Conservation (phyloP, 1,140 invertebrate genomes). For the Papilio dardanus region DNA sequence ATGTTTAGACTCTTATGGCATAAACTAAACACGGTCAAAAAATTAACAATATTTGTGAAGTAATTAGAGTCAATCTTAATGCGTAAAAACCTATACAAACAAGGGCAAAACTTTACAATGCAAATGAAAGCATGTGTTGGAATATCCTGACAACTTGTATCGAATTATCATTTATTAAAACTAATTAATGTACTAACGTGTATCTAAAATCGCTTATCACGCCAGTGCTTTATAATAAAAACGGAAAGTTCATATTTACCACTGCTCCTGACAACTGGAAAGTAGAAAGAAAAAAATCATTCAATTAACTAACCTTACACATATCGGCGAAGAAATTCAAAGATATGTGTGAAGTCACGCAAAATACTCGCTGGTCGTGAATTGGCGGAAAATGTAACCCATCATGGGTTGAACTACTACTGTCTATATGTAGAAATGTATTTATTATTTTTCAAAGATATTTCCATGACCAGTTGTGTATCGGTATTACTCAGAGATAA, state of each 20-base stretch:
- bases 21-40: background rate
- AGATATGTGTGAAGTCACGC: too few species aligned
- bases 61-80: too few species aligned
- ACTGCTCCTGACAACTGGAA: background rate
- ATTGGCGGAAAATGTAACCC: too few species aligned
- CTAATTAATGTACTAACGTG: background rate
- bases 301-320: too few species aligned
- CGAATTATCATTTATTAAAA: background rate
- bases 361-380: too few species aligned
- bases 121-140: background rate
- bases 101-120: too few species aligned
- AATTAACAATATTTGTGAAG: background rate
- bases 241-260: too few species aligned
- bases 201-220: too few species aligned
- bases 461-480: background rate
- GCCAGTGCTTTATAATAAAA: too few species aligned
- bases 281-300: background rate
- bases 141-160: background rate
- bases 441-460: background rate
- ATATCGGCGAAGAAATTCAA: too few species aligned
- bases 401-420: too few species aligned
- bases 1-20: background rate
- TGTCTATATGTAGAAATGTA: background rate
- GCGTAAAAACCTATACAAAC: too few species aligned
- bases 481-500: constrained; percentile 35